phyloP scores from a whole-genome alignment of 1,140 invertebrate species.

The Zaprionus ghesquierei region DNA sequence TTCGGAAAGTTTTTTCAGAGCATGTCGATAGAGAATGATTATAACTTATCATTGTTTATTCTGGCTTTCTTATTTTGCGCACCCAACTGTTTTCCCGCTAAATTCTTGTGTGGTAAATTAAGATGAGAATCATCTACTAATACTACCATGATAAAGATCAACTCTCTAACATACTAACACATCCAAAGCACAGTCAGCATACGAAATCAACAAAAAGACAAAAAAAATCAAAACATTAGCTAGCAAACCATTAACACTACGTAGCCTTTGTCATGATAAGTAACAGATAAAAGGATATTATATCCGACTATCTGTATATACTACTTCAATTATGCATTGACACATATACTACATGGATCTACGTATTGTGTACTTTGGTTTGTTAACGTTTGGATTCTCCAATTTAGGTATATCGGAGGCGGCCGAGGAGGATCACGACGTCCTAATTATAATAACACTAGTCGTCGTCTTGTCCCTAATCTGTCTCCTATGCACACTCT shows the following conservation, averaged over 20 bases:
- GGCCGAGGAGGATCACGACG: slow-evolving; percentile 83
- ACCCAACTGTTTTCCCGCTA: slow-evolving; percentile 24
- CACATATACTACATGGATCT: background rate
- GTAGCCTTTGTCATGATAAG: slow-evolving; percentile 24
- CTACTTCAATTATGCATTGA: no score
- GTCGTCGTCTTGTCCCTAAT: slow-evolving; percentile 83
- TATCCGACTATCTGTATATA: background rate
- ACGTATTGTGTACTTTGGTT: slow-evolving; percentile 17
- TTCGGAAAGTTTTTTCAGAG: slow-evolving; percentile 22
- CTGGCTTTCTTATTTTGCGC: slow-evolving; percentile 71
- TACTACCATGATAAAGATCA: slow-evolving; percentile 15
- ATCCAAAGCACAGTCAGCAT: background rate
- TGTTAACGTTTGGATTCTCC: slow-evolving; percentile 15
- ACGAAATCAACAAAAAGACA: background rate
- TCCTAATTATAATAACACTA: slow-evolving; percentile 83
- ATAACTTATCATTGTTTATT: slow-evolving; percentile 36
- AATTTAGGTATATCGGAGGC: slow-evolving; percentile 83
- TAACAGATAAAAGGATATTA: slow-evolving; percentile 4
- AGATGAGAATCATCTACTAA: slow-evolving; percentile 21
- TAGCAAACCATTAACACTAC: slow-evolving; percentile 20
- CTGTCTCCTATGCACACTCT: slow-evolving; percentile 83
- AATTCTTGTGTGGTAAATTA: slow-evolving; percentile 32
- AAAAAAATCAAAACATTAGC: background rate
- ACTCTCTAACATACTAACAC: slow-evolving; percentile 13
- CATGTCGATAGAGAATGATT: slow-evolving; percentile 27